These are phyloP conservation scores for Daubentonia madagascariensis DNA, from an alignment of 2,113 vertebrate species.

Conservation along the genomic window DNA sequence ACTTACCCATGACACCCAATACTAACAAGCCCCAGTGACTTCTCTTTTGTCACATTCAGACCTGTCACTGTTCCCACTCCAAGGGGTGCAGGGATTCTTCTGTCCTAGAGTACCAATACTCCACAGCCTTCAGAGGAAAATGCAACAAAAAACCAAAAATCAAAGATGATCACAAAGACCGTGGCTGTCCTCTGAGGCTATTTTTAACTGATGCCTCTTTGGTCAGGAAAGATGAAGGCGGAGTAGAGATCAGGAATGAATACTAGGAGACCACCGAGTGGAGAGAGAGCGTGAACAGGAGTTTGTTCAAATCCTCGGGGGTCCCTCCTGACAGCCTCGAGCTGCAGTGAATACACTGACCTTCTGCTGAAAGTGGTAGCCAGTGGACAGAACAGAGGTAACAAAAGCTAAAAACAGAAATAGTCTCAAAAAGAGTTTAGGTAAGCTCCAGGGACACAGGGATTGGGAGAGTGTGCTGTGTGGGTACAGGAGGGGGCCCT, in stretches of 20 bases:
- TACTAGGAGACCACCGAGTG: accelerated
- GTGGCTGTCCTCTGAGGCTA: background rate
- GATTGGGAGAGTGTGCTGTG: accelerated
- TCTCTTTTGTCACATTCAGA: background rate
- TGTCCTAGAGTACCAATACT: background rate
- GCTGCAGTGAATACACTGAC: accelerated
- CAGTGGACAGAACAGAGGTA: background rate
- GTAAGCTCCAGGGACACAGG: background rate
- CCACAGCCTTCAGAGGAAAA: background rate
- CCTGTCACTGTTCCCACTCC: background rate
- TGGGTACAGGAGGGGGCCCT: accelerated
- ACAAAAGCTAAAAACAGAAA: background rate
- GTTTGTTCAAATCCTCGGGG: background rate
- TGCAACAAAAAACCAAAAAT: background rate
- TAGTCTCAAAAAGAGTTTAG: background rate
- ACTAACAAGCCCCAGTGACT: background rate
- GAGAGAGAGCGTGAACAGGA: no score
- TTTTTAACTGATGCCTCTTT: background rate
- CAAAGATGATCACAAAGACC: background rate
- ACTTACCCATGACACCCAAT: background rate
- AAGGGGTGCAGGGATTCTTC: background rate
- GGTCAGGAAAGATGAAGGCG: background rate
- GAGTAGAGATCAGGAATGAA: background rate
- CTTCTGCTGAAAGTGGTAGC: background rate
- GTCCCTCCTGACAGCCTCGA: background rate